Conservation (phyloP, 1,140 invertebrate species). For the Heliconius hewitsoni region DNA sequence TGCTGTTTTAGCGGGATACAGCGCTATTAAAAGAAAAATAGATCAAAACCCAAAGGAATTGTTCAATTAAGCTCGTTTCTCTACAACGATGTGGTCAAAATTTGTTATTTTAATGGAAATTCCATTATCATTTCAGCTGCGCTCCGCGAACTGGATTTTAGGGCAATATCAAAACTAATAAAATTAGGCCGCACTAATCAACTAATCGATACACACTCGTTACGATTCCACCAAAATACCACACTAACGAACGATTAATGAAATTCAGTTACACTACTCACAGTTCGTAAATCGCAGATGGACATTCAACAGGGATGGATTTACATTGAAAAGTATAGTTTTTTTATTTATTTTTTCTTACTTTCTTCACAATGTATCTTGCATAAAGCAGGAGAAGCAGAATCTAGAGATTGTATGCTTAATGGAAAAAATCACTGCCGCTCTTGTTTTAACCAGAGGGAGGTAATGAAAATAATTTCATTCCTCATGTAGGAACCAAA, state of each 20-base stretch:
- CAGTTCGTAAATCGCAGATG: conserved; percentile 3
- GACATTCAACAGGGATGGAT: not conserved
- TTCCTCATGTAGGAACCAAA: too few species aligned
- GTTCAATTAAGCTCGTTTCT: not conserved
- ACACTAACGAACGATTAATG: not conserved
- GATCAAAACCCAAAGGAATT: not conserved
- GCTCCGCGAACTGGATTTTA: not conserved
- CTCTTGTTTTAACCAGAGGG: too few species aligned
- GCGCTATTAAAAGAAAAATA: not conserved
- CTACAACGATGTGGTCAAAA: not conserved
- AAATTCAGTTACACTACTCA: not conserved
- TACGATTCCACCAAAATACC: not conserved
- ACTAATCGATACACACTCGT: not conserved
- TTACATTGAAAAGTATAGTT: not conserved
- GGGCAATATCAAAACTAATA: conserved; percentile 2
- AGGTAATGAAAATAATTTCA: too few species aligned
- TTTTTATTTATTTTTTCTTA: too few species aligned
- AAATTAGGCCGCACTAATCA: not conserved
- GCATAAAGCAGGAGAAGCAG: too few species aligned
- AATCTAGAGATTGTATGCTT: too few species aligned
- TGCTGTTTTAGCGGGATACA: too few species aligned
- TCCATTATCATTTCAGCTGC: not conserved
- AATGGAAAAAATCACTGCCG: too few species aligned
- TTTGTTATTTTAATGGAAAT: conserved; percentile 4
- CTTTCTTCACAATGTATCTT: too few species aligned